phyloP scores from a whole-genome alignment of 2,888 invertebrate genomes.

The Blastobasis lacticolella region DNA sequence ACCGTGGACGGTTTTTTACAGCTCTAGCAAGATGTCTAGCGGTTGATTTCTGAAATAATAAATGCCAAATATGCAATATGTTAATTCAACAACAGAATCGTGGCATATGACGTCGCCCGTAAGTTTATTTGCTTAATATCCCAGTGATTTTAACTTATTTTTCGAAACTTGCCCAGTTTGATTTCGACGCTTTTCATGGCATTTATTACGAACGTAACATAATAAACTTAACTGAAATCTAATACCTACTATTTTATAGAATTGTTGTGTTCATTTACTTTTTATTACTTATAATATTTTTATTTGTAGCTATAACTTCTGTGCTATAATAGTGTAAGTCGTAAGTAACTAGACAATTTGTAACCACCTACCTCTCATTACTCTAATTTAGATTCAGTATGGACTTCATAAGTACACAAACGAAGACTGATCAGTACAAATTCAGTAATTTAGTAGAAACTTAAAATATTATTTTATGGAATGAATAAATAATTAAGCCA shows the following conservation, averaged over 20 bases:
- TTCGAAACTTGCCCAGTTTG: no score
- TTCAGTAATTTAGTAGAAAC: constrained; percentile 55
- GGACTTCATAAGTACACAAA: constrained; percentile 34
- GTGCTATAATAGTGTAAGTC: not conserved
- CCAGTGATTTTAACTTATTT: no score
- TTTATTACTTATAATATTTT: not conserved
- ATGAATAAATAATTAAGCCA: constrained; percentile 37
- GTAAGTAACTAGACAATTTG: not conserved
- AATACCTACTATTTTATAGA: not conserved
- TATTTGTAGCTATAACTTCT: not conserved
- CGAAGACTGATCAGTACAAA: constrained; percentile 70
- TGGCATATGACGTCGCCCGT: no score
- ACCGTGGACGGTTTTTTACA: no score
- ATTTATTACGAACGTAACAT: no score
- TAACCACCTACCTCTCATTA: constrained; percentile 42
- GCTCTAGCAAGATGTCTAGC: no score
- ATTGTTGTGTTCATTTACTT: not conserved
- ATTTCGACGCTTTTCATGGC: no score
- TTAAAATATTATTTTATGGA: constrained; percentile 45
- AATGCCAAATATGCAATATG: no score
- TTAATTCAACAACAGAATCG: no score
- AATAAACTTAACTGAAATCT: not conserved
- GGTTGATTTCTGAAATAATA: no score
- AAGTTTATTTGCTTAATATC: no score
- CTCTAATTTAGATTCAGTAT: constrained; percentile 20